Conservation (phyloP, 2,888 invertebrate species). For the Caenorhabditis drosophilae region DNA sequence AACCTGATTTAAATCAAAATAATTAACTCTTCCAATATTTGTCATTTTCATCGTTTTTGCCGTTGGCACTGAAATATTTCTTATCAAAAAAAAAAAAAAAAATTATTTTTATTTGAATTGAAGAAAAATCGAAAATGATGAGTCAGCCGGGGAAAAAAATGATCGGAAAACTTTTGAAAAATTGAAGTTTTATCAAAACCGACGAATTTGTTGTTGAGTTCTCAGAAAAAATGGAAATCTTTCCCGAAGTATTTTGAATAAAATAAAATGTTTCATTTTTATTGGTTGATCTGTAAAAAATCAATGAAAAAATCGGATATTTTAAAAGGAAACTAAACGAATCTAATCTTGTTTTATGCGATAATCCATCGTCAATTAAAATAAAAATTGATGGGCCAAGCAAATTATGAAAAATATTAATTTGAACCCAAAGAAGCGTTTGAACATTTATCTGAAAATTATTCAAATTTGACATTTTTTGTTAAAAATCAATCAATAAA, state of each 20-base stretch:
- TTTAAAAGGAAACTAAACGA: too few species aligned
- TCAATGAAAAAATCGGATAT: neutral
- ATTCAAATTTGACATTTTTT: slow-evolving; percentile 1
- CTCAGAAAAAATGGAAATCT: neutral
- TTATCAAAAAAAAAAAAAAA: neutral
- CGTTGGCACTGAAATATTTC: neutral
- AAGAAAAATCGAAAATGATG: too few species aligned
- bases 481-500: neutral
- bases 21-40: slow-evolving; percentile 1
- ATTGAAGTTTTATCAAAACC: neutral
- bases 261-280: neutral
- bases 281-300: neutral
- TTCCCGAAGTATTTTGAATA: neutral
- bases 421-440: neutral
- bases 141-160: neutral
- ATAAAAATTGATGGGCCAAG: neutral
- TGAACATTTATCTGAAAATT: neutral
- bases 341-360: neutral
- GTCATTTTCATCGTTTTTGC: neutral
- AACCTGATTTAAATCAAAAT: neutral
- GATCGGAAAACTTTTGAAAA: neutral
- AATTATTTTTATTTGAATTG: neutral
- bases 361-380: slow-evolving; percentile 1
- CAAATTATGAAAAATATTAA: neutral
- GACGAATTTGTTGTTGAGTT: neutral